These are phyloP conservation scores for Phrynocephalus vlangalii DNA, from an alignment of 2,797 vertebrate genomes.

Conservation along the genomic window DNA sequence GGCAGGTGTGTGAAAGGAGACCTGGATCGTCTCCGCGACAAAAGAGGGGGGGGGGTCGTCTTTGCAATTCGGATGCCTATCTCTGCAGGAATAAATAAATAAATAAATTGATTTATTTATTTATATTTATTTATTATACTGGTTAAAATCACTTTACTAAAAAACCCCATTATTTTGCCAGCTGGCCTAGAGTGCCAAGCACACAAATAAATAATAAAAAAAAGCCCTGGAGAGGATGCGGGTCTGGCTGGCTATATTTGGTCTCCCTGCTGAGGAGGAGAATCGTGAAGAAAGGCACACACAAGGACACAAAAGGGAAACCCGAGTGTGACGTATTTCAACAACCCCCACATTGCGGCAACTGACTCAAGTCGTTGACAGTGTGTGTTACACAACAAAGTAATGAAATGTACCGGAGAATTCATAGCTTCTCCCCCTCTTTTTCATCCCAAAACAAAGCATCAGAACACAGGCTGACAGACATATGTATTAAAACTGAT, in stretches of 20 bases:
- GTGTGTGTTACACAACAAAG: neutral
- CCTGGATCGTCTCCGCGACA: neutral
- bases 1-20: neutral
- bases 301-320: neutral
- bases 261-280: neutral
- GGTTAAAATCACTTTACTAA: too few relatives aligned
- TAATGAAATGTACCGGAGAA: neutral
- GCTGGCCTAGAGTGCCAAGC: too few relatives aligned
- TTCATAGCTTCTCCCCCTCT: neutral
- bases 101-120: too few relatives aligned
- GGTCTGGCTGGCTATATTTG: neutral
- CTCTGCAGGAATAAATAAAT: neutral
- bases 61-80: neutral
- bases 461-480: neutral
- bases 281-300: slow-evolving; percentile 11
- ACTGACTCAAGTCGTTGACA: neutral
- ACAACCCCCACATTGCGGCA: neutral
- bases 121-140: too few relatives aligned
- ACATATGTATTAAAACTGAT: neutral
- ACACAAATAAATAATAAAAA: too few relatives aligned
- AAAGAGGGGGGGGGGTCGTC: too few relatives aligned
- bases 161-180: too few relatives aligned
- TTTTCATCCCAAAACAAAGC: neutral
- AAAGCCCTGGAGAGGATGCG: neutral
- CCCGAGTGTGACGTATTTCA: neutral